phyloP scores from a whole-genome alignment of 1,140 invertebrate species.

The Cydia amplana region DNA sequence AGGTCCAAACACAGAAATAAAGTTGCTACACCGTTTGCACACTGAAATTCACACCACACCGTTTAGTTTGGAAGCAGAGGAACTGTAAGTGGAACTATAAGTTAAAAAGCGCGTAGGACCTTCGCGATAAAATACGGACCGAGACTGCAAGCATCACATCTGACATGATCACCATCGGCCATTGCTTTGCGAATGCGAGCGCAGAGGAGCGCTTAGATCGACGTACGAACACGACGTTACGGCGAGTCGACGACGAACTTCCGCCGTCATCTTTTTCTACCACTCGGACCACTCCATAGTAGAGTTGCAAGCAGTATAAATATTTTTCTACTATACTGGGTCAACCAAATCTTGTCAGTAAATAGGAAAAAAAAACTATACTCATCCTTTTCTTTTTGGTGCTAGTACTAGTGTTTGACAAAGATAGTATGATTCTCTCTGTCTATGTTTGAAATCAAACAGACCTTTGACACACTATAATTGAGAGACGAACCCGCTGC shows the following conservation, averaged over 20 bases:
- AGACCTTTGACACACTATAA: no score
- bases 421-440: no score
- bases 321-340: neutral
- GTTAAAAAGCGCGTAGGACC: constrained; percentile 5
- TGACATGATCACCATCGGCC: constrained; percentile 29
- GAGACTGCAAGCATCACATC: constrained; percentile 23
- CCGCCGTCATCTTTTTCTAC: constrained; percentile 31
- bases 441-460: no score
- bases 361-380: no score
- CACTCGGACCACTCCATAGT: neutral
- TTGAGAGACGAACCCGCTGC: no score
- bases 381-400: no score
- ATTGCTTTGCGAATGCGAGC: constrained; percentile 11
- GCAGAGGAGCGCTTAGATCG: constrained; percentile 11
- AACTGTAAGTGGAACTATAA: neutral
- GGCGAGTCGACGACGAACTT: constrained; percentile 24
- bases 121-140: neutral
- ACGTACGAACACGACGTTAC: constrained; percentile 19
- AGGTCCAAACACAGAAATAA: constrained; percentile 18
- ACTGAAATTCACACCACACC: constrained; percentile 21
- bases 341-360: no score
- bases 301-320: neutral
- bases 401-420: no score
- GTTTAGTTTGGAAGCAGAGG: constrained; percentile 16
- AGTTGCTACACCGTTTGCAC: constrained; percentile 20